Base-by-base conservation (phyloP, 2,888 invertebrate species). In the Clunio marinus region DNA sequence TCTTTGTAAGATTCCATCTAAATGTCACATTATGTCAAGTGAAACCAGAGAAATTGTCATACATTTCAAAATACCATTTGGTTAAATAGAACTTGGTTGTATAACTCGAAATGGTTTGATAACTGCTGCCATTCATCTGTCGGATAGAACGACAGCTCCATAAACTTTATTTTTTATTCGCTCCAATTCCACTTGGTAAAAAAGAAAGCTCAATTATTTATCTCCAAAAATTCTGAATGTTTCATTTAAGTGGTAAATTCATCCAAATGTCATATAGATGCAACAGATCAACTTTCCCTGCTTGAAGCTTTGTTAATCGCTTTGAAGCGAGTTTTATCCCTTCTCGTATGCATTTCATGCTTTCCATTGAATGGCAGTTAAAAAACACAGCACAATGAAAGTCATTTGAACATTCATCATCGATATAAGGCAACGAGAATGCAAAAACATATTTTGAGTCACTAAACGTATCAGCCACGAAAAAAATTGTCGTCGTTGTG, bases 21-120 rank as follows among this genome's bases (percentile, higher is more conserved):
- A 62, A 37, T 62, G 62, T 41, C 62, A 62, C 62, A 62, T 62
- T 41, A 62, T 62, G 62, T 62, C 62, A 59, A 45, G 17, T n/a
- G 45, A 45, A 45, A 45, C 7, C 4, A 45, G 45, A 7, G 45
- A 13, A n/a, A 7, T 15, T 45, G 45, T 32, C 8, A 45, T 3
- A n/a, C 15, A 15, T n/a, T 3, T n/a, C 5, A n/a, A n/a, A 45
- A 3, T 45, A 13, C 7, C 8, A 45, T 45, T 7, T 15, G 45
- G 45, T 7, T 45, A 13, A 13, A 10, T 5, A 32, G 32, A 32
- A 32, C 7, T 5, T n/a, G 10, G 32, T 8, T 8, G 32, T 32
- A n/a, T 41, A 10, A 41, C 41, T 41, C 41, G 15, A 10, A 5
- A 15, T 5, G 41, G 41, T 10, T 5, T 3, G 15, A 2, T n/a